Evolutionary conservation across 23 tunicate genomes (phyloP), one percentile per base, ranked within the genome.

Genomic region (Clavelina lepadiformis): DNA sequence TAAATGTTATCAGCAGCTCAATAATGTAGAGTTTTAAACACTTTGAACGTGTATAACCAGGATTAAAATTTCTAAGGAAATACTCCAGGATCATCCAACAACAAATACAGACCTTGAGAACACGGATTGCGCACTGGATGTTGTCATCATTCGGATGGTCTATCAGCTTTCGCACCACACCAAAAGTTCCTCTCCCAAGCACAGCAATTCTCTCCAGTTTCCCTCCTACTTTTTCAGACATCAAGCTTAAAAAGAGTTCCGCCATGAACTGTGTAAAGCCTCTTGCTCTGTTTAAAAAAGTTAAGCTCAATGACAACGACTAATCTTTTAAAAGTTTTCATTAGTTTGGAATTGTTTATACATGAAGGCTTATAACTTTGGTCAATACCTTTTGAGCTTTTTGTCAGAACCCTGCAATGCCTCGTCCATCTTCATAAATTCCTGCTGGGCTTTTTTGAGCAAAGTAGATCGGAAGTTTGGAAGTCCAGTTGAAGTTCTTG

Each of bases 371-470:
- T 11, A 47, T 49, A 68, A 5, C 73, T 60, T 13, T 68, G 73
- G 30, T 49, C 31, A n/a, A 23, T 69, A 72, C 53, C 62, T 58
- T 28, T 35, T 34, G 18, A 72, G 46, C 50, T 41, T 69, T 44
- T 38, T 58, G 41, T 56, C 31, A 8, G 33, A 31, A 2, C 54
- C 58, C 27, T 63, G 38, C 3, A 80, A 33, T 3, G 67, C 58
- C 7, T 78, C 62, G 18, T 57, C 74, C 83, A 86, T 78, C 2
- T 31, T 60, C 28, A 72, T 47, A 51, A 86, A 86, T 38, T 86
- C 85, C 35, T 56, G 57, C 45, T 86, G 95, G 3, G 82, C 76
- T 1, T 71, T 73, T 24, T 30, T 55, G 24, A 86, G 64, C 46
- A 86, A 56, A 18, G 44, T 60, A 3, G 58, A 18, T 7, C 95